Percentiles rank a stretch among this genome's conserved stretches.
Conservation (phyloP, 2,113 vertebrate genomes). For the Orcinus orca region DNA sequence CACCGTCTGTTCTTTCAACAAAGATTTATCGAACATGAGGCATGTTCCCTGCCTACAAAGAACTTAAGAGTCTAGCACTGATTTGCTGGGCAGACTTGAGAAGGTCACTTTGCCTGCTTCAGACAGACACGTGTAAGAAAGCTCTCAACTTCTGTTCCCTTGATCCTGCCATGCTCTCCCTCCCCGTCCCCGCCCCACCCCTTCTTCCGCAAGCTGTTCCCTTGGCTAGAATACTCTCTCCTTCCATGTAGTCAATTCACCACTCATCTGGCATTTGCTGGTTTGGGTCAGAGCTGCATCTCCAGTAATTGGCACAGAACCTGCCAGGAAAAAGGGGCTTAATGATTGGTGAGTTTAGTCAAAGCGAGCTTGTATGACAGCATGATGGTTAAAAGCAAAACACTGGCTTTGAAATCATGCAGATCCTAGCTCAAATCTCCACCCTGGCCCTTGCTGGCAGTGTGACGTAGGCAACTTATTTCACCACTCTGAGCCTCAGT, state of each 20-base stretch:
- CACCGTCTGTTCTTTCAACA: background rate
- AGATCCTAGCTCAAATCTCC: background rate
- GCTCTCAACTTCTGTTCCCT: background rate
- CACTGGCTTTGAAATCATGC: background rate
- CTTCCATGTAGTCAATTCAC: background rate
- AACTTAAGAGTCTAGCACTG: background rate
- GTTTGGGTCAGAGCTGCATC: background rate
- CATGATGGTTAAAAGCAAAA: background rate
- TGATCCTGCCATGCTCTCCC: background rate
- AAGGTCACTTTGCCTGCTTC: background rate
- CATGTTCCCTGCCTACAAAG: background rate
- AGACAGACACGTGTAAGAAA: background rate
- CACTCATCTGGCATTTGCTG: background rate
- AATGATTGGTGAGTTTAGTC: background rate
- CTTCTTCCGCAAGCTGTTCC: accelerated
- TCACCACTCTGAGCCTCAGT: background rate
- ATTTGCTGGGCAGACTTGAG: background rate
- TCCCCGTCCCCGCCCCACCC: background rate
- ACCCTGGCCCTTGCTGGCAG: background rate
- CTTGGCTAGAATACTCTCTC: background rate
- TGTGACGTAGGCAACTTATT: background rate
- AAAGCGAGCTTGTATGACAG: background rate
- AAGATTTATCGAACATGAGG: background rate
- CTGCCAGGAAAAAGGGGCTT: background rate
- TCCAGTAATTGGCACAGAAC: background rate